Percentiles rank a stretch among this genome's conserved stretches.
Conservation (phyloP, 2,797 vertebrate species). For the Enteromius viviparus region DNA sequence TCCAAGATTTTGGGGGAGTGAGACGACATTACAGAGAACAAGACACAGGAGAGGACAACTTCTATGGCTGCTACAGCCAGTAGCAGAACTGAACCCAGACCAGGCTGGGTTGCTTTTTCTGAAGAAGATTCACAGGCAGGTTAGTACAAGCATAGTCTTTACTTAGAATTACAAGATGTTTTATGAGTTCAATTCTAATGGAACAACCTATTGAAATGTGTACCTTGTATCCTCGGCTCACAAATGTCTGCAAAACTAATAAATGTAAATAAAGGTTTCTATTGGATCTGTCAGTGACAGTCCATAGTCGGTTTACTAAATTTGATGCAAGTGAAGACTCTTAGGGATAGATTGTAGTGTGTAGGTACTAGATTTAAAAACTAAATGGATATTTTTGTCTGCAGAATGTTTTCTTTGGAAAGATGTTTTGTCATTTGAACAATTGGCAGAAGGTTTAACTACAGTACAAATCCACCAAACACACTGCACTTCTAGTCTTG, state of each 20-base stretch:
- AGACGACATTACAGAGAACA: background rate
- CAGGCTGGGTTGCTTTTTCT: conserved; percentile 60
- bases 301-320: background rate
- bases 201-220: background rate
- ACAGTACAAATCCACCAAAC: background rate
- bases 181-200: background rate
- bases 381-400: background rate
- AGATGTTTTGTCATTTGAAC: background rate
- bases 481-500: background rate
- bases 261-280: background rate
- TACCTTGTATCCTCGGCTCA: background rate
- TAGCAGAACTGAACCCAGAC: conserved; percentile 6
- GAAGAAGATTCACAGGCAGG: conserved; percentile 49
- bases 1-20: conserved; percentile 20
- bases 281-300: background rate
- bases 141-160: conserved; percentile 6
- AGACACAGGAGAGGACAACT: background rate
- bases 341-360: background rate
- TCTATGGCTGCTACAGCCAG: conserved; percentile 30
- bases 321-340: background rate
- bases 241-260: background rate
- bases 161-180: background rate
- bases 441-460: background rate
- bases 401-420: background rate
- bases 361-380: background rate